Percentiles rank a stretch among this genome's conserved stretches.
These are phyloP conservation scores for Struthidea cinerea DNA, from an alignment of 2,113 vertebrate species.

Conservation along the genomic window DNA sequence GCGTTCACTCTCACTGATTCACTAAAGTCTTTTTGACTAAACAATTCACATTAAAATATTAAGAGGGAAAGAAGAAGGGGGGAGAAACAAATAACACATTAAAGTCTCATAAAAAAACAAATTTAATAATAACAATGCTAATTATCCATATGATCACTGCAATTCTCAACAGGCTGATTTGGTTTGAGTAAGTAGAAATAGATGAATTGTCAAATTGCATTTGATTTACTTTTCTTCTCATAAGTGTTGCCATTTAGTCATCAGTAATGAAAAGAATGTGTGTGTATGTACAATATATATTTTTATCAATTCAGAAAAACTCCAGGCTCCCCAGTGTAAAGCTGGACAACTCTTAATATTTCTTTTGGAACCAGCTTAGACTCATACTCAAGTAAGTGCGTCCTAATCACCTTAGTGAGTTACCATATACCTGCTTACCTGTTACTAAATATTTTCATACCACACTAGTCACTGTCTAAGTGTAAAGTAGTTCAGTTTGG, in stretches of 20 bases:
- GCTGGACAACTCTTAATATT: not conserved
- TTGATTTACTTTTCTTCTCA: not conserved
- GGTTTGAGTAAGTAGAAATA: not conserved
- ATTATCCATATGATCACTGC: conserved; percentile 9
- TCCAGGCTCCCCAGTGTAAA: not conserved
- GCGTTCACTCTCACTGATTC: not conserved
- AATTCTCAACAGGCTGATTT: not conserved
- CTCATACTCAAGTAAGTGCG: not conserved
- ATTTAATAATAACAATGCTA: conserved; percentile 17
- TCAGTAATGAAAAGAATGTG: not conserved
- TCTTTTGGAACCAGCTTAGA: not conserved
- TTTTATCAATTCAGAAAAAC: not conserved
- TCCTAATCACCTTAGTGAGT: not conserved
- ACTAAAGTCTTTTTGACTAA: not conserved
- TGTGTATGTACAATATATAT: not conserved
- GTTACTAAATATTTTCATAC: accelerated
- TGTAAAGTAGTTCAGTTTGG: not conserved
- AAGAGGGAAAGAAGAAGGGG: not conserved
- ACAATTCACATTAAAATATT: conserved; percentile 28
- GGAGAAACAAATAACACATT: not conserved
- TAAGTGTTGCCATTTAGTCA: not conserved
- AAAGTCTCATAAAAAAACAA: not conserved
- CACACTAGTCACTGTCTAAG: accelerated
- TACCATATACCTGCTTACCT: not conserved
- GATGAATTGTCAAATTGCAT: not conserved